Evolutionary conservation across 2,113 vertebrate genomes (phyloP).

Genomic region (Protobothrops flavoviridis): DNA sequence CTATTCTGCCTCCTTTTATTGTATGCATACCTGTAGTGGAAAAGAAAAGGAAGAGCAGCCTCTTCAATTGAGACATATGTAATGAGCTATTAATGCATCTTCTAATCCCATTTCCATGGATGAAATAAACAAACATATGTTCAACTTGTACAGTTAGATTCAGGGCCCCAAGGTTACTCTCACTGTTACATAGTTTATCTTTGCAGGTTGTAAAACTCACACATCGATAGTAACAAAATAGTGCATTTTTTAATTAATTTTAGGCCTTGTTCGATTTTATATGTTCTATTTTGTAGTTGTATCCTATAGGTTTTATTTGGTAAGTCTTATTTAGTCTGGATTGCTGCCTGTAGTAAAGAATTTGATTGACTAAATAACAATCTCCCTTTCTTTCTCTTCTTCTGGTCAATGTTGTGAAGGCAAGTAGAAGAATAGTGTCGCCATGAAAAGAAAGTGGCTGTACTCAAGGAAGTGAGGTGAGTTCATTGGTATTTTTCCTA

Average conservation of each 20-base stretch:
- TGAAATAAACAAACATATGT: neutral
- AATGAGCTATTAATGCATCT: neutral
- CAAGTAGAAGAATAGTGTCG: neutral
- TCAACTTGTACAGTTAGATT: neutral
- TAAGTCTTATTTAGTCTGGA: neutral
- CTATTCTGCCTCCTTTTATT: neutral
- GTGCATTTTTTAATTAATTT: neutral
- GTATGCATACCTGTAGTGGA: neutral
- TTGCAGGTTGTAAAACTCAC: neutral
- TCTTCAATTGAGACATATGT: neutral
- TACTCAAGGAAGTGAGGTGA: neutral
- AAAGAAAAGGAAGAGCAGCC: neutral
- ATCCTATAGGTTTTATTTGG: neutral
- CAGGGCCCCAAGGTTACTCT: neutral
- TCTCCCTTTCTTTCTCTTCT: neutral
- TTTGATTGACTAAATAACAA: neutral
- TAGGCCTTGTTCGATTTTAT: neutral
- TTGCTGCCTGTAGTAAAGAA: neutral
- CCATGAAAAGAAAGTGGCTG: neutral
- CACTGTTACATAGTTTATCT: neutral
- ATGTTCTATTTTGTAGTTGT: neutral
- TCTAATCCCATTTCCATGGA: neutral
- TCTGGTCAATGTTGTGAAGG: neutral
- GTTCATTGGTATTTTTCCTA: neutral
- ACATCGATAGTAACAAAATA: neutral